Conservation (phyloP, 1,140 invertebrate species). For the Maniola jurtina region DNA sequence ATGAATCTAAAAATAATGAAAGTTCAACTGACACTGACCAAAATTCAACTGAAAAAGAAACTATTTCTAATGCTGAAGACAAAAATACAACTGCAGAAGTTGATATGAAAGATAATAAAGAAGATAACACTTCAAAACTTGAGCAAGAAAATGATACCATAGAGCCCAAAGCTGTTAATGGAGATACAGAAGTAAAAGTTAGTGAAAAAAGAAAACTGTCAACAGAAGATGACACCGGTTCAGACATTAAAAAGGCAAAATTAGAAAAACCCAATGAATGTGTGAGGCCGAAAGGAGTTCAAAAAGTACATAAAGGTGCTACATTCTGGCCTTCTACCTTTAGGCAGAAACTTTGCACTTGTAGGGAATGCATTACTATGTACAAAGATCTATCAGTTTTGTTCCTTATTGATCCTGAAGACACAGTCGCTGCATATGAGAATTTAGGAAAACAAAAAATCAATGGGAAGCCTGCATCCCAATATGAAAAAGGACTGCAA, state of each 20-base stretch:
- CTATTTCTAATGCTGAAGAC: too few species aligned
- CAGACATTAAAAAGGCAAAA: constrained; percentile 49
- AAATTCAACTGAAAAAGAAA: neutral
- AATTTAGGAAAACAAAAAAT: constrained; percentile 83
- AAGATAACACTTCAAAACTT: constrained; percentile 1
- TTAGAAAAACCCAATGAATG: constrained; percentile 39
- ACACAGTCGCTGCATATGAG: constrained; percentile 94
- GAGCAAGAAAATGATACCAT: neutral
- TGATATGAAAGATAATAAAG: neutral
- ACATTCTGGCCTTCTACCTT: constrained; percentile 87
- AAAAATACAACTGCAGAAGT: neutral
- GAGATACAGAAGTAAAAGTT: constrained; percentile 11
- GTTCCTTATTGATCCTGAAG: constrained; percentile 89
- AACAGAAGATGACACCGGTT: constrained; percentile 37
- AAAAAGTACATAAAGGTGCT: constrained; percentile 57
- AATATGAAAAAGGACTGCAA: constrained; percentile 88
- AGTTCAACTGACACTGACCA: neutral
- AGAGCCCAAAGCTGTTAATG: neutral
- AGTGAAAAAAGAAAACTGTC: constrained; percentile 49
- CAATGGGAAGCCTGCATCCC: constrained; percentile 76
- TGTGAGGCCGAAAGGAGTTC: constrained; percentile 44
- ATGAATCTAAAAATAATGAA: neutral
- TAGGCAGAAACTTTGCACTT: constrained; percentile 86
- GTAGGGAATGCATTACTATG: constrained; percentile 81
- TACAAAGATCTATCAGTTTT: constrained; percentile 84